Evolutionary conservation across 2,113 vertebrate genomes (phyloP), one percentile per base, ranked within the genome.

Genomic region (Poeciliopsis occidentalis): DNA sequence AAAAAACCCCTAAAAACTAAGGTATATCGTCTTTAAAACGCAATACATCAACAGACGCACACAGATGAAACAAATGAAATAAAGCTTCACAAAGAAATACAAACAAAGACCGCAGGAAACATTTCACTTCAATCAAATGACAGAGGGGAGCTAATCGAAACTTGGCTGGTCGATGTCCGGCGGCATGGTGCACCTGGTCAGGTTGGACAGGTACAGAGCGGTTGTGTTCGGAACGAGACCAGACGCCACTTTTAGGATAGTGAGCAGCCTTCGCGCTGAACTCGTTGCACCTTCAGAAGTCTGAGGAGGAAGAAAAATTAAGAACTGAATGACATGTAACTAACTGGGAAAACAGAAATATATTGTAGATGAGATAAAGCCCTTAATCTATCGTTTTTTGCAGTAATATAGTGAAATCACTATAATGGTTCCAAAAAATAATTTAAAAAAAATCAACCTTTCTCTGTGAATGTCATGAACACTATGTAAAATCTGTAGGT

Each of bases 161-260:
- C 76, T 84, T 0, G 82, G 84, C 83, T 92, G 90, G n/a, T 94
- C 91, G 0, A 89, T 80, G 75, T 94, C 94, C 12, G 80, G 70
- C 22, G 92, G 91, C 57, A 87, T 71, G 0, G 89, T 88, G 86
- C 91, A 94, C 76, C 88, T 87, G n/a, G 89, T 93, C 80, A 94
- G 78, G 51, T 85, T 87, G 54, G 93, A 94, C 67, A 95, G 77
- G 79, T 92, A 93, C 22, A 95, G 90, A 6, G 93, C 79, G 0
- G 94, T 94, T 0, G 90, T 66, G 79, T 92, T 75, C 67, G 93
- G 92, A 78, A 94, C 92, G 8, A 89, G 67, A 27, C 95, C 94
- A 0, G 94, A 91, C 0, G 93, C 82, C 70, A 93, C 93, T 79
- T 92, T 94, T 69, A 95, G 85, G 4, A 95, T 85, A 26, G 78